These are phyloP conservation scores for Pyralis farinalis DNA, from an alignment of 2,888 invertebrate species.

Conservation along the genomic window DNA sequence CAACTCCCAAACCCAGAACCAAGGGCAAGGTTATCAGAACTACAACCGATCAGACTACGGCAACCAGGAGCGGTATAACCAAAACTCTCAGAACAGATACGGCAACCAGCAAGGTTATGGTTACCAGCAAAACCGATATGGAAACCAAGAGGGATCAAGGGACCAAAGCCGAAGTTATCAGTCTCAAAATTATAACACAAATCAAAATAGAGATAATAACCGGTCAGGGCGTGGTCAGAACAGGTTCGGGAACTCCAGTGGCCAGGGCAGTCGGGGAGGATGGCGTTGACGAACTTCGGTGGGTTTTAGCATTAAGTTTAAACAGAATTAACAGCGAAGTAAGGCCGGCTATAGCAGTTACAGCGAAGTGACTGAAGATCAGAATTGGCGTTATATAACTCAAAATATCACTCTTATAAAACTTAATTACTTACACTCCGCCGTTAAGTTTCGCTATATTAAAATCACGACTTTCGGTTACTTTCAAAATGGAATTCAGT, in stretches of 20 bases:
- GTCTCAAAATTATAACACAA: not conserved
- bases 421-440: too few species aligned
- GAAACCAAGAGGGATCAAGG: slow-evolving; percentile 14
- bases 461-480: too few species aligned
- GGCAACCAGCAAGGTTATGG: slow-evolving; percentile 23
- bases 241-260: slow-evolving; percentile 2
- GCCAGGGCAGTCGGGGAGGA: not conserved
- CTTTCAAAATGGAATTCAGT: too few species aligned
- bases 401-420: too few species aligned
- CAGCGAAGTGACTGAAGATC: too few species aligned
- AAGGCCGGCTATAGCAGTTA: too few species aligned
- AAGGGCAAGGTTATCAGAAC: slow-evolving; percentile 15
- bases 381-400: too few species aligned
- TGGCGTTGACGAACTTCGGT: slow-evolving; percentile 6
- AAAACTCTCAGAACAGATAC: slow-evolving; percentile 19
- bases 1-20: slow-evolving; percentile 6
- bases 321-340: not conserved
- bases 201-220: slow-evolving; percentile 12
- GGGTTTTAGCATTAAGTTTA: not conserved
- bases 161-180: slow-evolving; percentile 2
- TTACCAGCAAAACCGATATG: slow-evolving; percentile 13
- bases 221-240: slow-evolving; percentile 6
- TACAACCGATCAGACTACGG: slow-evolving; percentile 18
- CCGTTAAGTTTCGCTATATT: too few species aligned
- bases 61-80: slow-evolving; percentile 18